phyloP scores from a whole-genome alignment of 2,113 vertebrate genomes.

The Bos taurus region DNA sequence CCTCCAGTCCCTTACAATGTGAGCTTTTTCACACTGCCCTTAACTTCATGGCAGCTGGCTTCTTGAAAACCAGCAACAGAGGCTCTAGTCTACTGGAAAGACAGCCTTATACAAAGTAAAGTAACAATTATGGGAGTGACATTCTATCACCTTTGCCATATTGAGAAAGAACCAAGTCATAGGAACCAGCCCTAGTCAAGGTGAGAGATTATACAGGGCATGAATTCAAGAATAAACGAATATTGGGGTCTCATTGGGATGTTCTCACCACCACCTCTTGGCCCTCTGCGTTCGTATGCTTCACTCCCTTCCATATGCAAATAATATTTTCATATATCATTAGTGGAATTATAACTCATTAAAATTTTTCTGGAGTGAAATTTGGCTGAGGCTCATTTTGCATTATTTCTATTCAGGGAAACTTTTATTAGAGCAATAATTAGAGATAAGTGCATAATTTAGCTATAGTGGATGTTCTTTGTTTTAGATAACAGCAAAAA shows the following conservation, averaged over 20 bases:
- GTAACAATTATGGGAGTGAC: neutral
- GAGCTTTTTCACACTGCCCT: neutral
- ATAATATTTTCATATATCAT: neutral
- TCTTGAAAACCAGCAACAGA: neutral
- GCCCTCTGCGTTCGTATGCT: neutral
- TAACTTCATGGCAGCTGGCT: neutral
- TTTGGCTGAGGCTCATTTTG: neutral
- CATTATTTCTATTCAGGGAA: neutral
- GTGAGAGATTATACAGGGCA: neutral
- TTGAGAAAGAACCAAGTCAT: neutral
- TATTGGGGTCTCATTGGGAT: neutral
- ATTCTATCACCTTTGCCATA: neutral
- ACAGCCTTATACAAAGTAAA: neutral
- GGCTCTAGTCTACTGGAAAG: neutral
- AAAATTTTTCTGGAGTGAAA: neutral
- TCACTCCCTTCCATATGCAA: neutral
- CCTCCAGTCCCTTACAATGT: neutral
- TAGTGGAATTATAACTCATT: slow-evolving; percentile 19
- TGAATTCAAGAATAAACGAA: neutral
- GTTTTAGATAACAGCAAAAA: neutral
- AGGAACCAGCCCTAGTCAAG: neutral
- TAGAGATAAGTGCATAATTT: neutral
- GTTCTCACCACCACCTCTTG: neutral
- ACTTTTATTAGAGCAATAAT: neutral
- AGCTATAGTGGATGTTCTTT: neutral